Base-by-base conservation (phyloP, 1,140 invertebrate genomes). In the Bombus haemorrhoidalis region DNA sequence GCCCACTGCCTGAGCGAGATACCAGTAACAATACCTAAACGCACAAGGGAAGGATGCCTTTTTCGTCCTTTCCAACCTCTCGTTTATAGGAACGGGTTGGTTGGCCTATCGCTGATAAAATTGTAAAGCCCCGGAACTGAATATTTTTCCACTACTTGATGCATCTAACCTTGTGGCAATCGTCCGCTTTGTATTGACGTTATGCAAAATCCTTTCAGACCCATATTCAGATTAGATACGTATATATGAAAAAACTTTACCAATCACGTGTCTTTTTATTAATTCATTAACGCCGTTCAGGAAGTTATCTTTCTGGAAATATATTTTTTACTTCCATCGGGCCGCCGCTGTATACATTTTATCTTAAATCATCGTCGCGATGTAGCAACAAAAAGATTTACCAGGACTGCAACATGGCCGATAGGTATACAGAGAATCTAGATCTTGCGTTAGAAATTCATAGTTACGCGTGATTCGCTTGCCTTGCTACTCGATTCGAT, bases 21-120 rank as follows among this genome's bases (percentile, higher is more conserved):
- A 93, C 90, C 90, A 86, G 90, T 92, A 92, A 94, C 92, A 92
- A 93, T 93, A 90, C 92, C 91, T 92, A 92, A 94, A 94, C 91
- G 93, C 91, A 91, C 89, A 85, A 91, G 89, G 88, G 89, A 90
- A 91, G 87, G 89, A 87, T 86, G 86, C 78, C 68, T 81, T 81
- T 85, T 59, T 34, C 59, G 53, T 79, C 81, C 85, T 87, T 87
- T 57, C 73, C 81, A n/a, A 78, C 68, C 84, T 47, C 80, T 68
- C 80, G 66, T 80, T 66, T 47, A 83, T 73, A 88, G 79, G 75
- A 83, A 64, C 75, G n/a, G 43, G 47, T 59, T 78, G 66, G 85
- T 59, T 78, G 71, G 85, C 69, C 86, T 90, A 88, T 90, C 86
- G 83, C 68, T 90, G 90, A 90, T 90, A 89, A 88, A 91, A 87